Evolutionary conservation across 2,888 invertebrate genomes (phyloP).

Genomic region (Amphipyra berbera): DNA sequence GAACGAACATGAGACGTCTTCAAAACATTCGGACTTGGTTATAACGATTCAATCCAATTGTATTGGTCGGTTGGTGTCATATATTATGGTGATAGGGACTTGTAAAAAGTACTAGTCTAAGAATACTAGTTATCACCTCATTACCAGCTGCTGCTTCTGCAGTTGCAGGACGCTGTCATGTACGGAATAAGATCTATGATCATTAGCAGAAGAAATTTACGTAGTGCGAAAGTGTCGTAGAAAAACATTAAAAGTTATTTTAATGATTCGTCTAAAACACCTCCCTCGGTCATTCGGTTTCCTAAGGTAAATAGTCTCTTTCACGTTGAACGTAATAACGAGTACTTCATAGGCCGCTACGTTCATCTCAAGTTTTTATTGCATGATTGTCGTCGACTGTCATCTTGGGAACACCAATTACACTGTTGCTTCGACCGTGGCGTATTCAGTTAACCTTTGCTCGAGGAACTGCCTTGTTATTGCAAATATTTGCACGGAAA

Average conservation of each 20-base stretch:
- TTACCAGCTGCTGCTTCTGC: too few relatives aligned
- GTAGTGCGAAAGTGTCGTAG: not conserved
- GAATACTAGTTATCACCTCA: too few relatives aligned
- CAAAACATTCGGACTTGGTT: too few relatives aligned
- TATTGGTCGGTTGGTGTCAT: too few relatives aligned
- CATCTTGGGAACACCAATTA: slow-evolving; percentile 74
- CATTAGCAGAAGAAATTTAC: too few relatives aligned
- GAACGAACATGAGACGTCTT: too few relatives aligned
- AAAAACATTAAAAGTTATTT: not conserved
- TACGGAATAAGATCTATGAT: too few relatives aligned
- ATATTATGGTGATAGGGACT: too few relatives aligned
- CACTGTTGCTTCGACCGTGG: slow-evolving; percentile 68
- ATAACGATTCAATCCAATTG: too few relatives aligned
- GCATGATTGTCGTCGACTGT: slow-evolving; percentile 76
- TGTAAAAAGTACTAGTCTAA: too few relatives aligned
- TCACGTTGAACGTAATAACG: slow-evolving; percentile 26
- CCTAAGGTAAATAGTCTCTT: slow-evolving; percentile 20
- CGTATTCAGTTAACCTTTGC: slow-evolving; percentile 63
- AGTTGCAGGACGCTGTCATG: too few relatives aligned
- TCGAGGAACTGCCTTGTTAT: slow-evolving; percentile 41
- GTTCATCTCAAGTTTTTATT: slow-evolving; percentile 70
- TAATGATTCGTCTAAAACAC: not conserved
- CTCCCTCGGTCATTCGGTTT: slow-evolving; percentile 4
- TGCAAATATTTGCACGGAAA: slow-evolving; percentile 38
- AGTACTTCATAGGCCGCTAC: slow-evolving; percentile 48